A percentile compares a stretch with the other conserved stretches of the same genome.
These are phyloP conservation scores for Collichthys lucidus DNA, from an alignment of 2,113 vertebrate genomes.

Conservation along the genomic window DNA sequence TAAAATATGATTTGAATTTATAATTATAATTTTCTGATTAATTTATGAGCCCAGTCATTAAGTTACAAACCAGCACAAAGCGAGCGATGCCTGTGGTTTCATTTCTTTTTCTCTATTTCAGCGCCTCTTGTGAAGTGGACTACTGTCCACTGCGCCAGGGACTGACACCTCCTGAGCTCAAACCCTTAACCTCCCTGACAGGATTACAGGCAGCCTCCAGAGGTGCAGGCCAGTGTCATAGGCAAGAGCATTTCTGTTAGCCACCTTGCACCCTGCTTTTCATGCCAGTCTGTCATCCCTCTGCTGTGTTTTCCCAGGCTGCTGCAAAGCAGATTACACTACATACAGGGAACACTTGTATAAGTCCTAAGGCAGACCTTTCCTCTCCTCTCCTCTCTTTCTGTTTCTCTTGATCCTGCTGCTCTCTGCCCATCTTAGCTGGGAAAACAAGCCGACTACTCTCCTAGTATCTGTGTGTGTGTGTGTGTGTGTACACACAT, in stretches of 20 bases:
- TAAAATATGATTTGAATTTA: not conserved
- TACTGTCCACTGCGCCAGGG: slow-evolving; percentile 72
- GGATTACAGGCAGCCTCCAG: slow-evolving; percentile 80
- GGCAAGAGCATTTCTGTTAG: slow-evolving; percentile 76
- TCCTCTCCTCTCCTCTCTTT: slow-evolving; percentile 7
- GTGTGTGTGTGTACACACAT: slow-evolving; percentile 36
- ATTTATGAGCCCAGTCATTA: not conserved
- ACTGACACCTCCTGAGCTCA: slow-evolving; percentile 76
- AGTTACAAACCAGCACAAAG: slow-evolving; percentile 17
- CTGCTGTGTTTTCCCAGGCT: slow-evolving; percentile 51
- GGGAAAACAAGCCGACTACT: slow-evolving; percentile 57
- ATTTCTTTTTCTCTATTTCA: slow-evolving; percentile 77
- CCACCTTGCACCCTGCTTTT: slow-evolving; percentile 47
- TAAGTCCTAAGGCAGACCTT: slow-evolving; percentile 32
- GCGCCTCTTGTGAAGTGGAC: slow-evolving; percentile 79
- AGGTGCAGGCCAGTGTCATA: slow-evolving; percentile 82
- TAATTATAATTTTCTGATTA: not conserved
- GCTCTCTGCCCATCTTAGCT: slow-evolving; percentile 52
- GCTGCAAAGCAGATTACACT: slow-evolving; percentile 44
- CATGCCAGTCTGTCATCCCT: slow-evolving; percentile 47
- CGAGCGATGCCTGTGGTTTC: slow-evolving; percentile 21
- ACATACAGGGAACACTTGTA: slow-evolving; percentile 26
- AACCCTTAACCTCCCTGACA: slow-evolving; percentile 80
- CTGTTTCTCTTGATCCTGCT: slow-evolving; percentile 37
- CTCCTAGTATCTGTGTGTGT: slow-evolving; percentile 13